phyloP scores from a whole-genome alignment of 2,797 vertebrate species.

The Sebastes kiyomatsui region DNA sequence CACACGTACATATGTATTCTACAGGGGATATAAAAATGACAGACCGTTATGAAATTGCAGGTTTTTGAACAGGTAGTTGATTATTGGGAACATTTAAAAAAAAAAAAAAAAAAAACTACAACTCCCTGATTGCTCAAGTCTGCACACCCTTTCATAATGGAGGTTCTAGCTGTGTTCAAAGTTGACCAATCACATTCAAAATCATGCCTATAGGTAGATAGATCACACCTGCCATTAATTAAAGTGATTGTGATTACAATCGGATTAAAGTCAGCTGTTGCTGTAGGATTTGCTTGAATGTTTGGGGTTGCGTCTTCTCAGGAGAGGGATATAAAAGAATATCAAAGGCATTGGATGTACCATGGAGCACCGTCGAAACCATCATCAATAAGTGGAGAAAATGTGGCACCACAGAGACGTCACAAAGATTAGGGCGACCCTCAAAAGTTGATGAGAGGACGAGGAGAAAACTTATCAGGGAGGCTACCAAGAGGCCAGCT shows the following conservation, averaged over 20 bases:
- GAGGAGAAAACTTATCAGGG: too few relatives aligned
- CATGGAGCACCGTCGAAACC: not conserved
- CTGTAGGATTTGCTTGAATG: not conserved
- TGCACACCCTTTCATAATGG: not conserved
- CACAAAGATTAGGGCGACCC: not conserved
- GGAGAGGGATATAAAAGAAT: not conserved
- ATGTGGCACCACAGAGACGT: not conserved
- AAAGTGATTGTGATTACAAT: not conserved
- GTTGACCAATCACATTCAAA: too few relatives aligned
- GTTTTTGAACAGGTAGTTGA: not conserved
- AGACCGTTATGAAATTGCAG: not conserved
- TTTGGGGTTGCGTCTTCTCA: not conserved
- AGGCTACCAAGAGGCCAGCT: not conserved
- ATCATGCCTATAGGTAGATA: not conserved
- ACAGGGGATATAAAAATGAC: not conserved
- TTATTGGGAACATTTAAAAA: not conserved
- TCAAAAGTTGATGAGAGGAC: not conserved
- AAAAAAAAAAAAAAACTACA: not conserved
- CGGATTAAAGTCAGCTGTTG: not conserved
- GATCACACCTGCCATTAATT: not conserved
- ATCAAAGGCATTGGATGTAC: not conserved
- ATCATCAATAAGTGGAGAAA: not conserved
- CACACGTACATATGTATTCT: not conserved
- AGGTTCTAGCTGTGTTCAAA: not conserved
- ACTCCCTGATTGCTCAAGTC: not conserved